Evolutionary conservation across 2,113 vertebrate species (phyloP), one percentile per base, ranked within the genome.

Genomic region (Sinocyclocheilus anshuiensis): DNA sequence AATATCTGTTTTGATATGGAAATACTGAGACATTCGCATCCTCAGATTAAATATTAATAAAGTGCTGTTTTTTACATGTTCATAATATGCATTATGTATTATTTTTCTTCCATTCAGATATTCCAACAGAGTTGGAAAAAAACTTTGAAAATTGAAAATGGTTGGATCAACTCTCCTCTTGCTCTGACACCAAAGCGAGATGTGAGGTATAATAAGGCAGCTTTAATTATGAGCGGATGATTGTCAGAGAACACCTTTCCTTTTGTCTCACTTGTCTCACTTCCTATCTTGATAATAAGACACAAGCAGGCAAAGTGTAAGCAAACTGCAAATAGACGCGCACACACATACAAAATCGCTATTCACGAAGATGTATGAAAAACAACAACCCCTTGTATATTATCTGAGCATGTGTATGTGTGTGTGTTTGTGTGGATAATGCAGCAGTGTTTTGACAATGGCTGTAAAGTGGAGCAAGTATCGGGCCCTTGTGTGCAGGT

Each of bases 381-480:
- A 83, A 87, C 79, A 87, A 78, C 84, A 83, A 8, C 53, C 24
- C 79, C 33, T 84, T 77, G 77, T 82, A 59, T 84, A 42, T 81
- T 77, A 29, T 79, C 63, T 22, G 11, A 55, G 76, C 12, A 1
- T 79, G 4, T 79, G 29, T 59, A 36, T 81, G 42, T 78, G 36
- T 85, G 77, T 85, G 77, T 81, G 83, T 85, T 50, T 78, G 86
- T 79, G 75, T 84, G 86, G 71, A 81, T 83, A 87, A 65, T 87
- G 77, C 82, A 53, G 75, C 77, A 88, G 93, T 96, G 95, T 97
- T 97, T 95, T 96, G 96, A 97, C 96, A 97, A 96, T 96, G 95
- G 89, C 96, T 95, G 96, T 97, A 97, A 98, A 97, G 96, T 96
- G 95, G 94, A 95, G 95, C 94, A 96, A 96, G 95, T 95, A 95